Conservation (phyloP, 2,797 vertebrate genomes). For the Molossus alvarezi region DNA sequence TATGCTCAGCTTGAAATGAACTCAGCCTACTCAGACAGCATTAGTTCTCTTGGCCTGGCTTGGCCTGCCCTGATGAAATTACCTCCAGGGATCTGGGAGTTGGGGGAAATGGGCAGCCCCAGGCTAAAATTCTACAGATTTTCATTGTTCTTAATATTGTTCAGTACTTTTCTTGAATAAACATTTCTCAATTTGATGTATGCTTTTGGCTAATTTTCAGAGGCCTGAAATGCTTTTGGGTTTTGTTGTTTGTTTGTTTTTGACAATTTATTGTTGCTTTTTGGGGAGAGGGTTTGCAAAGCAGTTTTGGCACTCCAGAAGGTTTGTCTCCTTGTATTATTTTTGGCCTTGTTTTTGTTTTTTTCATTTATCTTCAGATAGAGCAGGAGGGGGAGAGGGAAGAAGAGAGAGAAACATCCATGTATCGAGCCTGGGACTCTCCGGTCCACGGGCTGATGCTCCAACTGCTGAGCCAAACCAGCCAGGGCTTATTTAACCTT, state of each 20-base stretch:
- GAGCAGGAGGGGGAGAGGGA: too few relatives aligned
- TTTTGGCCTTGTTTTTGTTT: slow-evolving; percentile 14
- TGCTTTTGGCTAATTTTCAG: slow-evolving; percentile 60
- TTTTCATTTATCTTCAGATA: too few relatives aligned
- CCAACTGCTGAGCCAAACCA: too few relatives aligned
- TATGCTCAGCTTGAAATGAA: slow-evolving; percentile 38
- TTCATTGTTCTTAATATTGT: slow-evolving; percentile 14
- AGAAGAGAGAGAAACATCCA: too few relatives aligned
- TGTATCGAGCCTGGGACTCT: too few relatives aligned
- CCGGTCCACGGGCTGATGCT: too few relatives aligned
- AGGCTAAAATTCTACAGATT: slow-evolving; percentile 28
- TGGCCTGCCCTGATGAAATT: neutral
- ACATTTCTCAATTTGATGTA: slow-evolving; percentile 42
- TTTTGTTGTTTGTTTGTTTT: neutral
- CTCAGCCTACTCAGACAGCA: slow-evolving; percentile 24
- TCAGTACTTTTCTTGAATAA: slow-evolving; percentile 57
- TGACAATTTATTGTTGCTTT: slow-evolving; percentile 42
- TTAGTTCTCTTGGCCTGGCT: neutral
- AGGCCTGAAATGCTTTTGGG: neutral
- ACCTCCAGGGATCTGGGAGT: neutral
- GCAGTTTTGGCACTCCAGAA: neutral
- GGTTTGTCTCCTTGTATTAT: neutral
- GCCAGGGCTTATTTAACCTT: slow-evolving; percentile 15
- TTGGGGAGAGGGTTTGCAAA: slow-evolving; percentile 26
- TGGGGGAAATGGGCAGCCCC: neutral